Evolutionary conservation across 1,140 invertebrate genomes (phyloP), one percentile per base, ranked within the genome.

Genomic region (Atta texana): DNA sequence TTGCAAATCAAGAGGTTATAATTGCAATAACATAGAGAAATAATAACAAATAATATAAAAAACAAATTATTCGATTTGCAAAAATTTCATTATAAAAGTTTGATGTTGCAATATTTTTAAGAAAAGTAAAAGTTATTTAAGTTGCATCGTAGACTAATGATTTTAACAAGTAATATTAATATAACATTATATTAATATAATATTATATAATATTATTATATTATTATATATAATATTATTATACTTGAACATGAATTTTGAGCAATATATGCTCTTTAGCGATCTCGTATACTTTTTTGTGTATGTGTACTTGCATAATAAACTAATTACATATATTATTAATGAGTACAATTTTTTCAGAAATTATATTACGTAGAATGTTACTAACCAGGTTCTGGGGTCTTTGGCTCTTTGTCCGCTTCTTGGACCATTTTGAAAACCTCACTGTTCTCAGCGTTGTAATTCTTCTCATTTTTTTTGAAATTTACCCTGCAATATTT

Each of bases 391-490:
- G 96, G 95, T 94, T 97, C 96, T 93, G 97, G 97, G 81, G 97
- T 96, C 90, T 93, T 96, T 77, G 98, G 97, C 92, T 98, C 97
- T 90, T 97, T 97, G 93, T 98, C 97, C 86, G 97, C 97, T 95
- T 99, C 98, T 93, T 98, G 97, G 63, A 99, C 96, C 96, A 98
- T 98, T 95, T 98, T 98, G 94, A 98, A 98, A 3, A 99, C 98
- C 92, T 98, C 98, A 90, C 98, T 99, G 90, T 98, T 98, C 89
- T 97, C 97, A 12, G 97, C 96, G 92, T 98, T 97, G 95, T 98
- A 98, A 76, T 97, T 97, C 94, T 97, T 98, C 94, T 99, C 98
- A 93, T 98, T 98, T 95, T 99, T 99, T 96, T 98, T 99, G 95
- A 99, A 99, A 95, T 99, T 99, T 10, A 99, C 98, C 86, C 98